phyloP scores from a whole-genome alignment of 2,888 invertebrate species.

The Chydorus sphaericus region DNA sequence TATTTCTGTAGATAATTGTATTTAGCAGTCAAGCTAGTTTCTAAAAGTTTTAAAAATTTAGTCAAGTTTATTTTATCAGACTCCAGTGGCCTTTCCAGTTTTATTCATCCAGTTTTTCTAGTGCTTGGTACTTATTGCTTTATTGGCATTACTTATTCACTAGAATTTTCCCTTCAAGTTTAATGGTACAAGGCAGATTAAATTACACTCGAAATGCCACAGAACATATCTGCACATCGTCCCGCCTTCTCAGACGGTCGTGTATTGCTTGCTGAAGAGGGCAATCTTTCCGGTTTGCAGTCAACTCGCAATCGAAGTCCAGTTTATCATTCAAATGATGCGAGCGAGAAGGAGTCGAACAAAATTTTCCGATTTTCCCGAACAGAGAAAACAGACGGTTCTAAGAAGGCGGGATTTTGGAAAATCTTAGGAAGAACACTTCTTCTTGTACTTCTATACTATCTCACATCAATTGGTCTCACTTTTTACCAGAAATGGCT shows the following conservation, averaged over 20 bases:
- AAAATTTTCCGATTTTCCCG: too few relatives aligned
- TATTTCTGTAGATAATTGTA: too few relatives aligned
- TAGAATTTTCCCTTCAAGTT: background rate
- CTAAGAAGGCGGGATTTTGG: background rate
- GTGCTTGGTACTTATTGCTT: background rate
- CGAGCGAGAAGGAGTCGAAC: too few relatives aligned
- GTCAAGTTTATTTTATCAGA: background rate
- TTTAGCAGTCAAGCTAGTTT: background rate
- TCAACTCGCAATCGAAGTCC: background rate
- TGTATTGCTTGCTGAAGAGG: background rate
- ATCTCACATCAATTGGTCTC: constrained; percentile 79
- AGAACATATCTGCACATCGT: background rate
- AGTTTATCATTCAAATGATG: background rate
- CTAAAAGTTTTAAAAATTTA: background rate
- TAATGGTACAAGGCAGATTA: background rate
- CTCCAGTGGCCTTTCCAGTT: too few relatives aligned
- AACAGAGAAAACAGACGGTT: background rate
- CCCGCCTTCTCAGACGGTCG: background rate
- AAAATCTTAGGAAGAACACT: constrained; percentile 23
- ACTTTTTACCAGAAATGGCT: constrained; percentile 96
- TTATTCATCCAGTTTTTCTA: too few relatives aligned
- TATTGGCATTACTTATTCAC: background rate
- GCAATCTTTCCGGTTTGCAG: background rate
- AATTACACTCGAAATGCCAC: too few relatives aligned
- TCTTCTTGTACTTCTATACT: constrained; percentile 61